phyloP scores from a whole-genome alignment of 2,797 vertebrate genomes.

The Emydoidea blandingii region DNA sequence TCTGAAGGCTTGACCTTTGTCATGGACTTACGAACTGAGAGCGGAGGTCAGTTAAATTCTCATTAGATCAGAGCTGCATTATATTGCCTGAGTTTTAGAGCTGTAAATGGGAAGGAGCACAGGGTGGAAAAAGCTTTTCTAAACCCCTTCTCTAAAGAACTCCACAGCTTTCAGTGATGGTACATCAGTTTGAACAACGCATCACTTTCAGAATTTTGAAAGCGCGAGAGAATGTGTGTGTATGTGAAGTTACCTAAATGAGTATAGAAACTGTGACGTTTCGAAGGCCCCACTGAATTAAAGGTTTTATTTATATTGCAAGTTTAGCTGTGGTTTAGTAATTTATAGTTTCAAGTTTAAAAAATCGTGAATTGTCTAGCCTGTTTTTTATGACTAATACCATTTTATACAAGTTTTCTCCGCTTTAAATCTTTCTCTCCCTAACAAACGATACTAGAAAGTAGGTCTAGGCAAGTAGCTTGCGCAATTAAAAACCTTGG shows the following conservation, averaged over 20 bases:
- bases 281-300: conserved; percentile 6
- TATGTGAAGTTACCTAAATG: background rate
- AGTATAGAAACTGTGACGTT: background rate
- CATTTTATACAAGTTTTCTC: background rate
- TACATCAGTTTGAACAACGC: background rate
- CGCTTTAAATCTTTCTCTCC: conserved; percentile 31
- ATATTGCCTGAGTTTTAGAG: background rate
- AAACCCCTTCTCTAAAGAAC: background rate
- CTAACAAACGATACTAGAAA: conserved; percentile 36
- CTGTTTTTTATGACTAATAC: conserved; percentile 12
- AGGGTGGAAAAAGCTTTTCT: background rate
- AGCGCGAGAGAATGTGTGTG: accelerated
- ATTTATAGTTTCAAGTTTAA: conserved; percentile 48
- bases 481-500: background rate
- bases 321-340: background rate
- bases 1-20: background rate
- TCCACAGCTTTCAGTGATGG: background rate
- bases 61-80: background rate
- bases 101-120: background rate
- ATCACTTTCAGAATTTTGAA: background rate
- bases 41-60: background rate
- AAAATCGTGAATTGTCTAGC: conserved; percentile 21
- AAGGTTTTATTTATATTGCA: background rate
- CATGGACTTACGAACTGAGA: background rate
- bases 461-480: conserved; percentile 46